Evolutionary conservation across 2,113 vertebrate genomes (phyloP).

Genomic region (Phalacrocorax brasilianus): DNA sequence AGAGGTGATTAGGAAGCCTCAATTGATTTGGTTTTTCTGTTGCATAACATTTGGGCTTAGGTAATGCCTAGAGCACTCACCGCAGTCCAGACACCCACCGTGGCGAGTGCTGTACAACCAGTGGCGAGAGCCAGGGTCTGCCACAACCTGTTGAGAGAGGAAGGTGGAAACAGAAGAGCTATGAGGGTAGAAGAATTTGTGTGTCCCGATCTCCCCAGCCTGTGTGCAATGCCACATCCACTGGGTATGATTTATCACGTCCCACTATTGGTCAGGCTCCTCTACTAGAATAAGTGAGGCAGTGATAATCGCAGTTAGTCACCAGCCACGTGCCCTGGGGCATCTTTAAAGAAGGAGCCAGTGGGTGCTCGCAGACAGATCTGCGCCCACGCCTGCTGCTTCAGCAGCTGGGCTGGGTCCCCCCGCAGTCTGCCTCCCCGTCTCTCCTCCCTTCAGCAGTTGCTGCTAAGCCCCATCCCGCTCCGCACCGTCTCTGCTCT

Average conservation of each 20-base stretch:
- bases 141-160: neutral
- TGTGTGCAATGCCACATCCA: accelerated
- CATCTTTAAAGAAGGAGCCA: neutral
- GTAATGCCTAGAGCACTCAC: neutral
- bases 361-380: neutral
- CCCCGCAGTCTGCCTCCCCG: neutral
- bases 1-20: neutral
- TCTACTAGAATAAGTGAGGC: neutral
- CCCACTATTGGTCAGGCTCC: neutral
- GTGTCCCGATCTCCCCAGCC: accelerated
- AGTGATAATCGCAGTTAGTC: neutral
- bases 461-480: neutral
- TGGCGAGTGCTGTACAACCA: neutral
- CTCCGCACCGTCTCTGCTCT: neutral
- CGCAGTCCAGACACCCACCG: accelerated
- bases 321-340: neutral
- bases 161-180: neutral
- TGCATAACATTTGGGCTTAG: neutral
- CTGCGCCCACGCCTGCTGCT: neutral
- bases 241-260: accelerated
- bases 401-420: neutral
- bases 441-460: neutral
- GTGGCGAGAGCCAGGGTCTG: neutral
- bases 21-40: neutral
- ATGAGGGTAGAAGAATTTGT: neutral